Evolutionary conservation across 2,113 vertebrate genomes (phyloP).

Genomic region (Hyla sarda): DNA sequence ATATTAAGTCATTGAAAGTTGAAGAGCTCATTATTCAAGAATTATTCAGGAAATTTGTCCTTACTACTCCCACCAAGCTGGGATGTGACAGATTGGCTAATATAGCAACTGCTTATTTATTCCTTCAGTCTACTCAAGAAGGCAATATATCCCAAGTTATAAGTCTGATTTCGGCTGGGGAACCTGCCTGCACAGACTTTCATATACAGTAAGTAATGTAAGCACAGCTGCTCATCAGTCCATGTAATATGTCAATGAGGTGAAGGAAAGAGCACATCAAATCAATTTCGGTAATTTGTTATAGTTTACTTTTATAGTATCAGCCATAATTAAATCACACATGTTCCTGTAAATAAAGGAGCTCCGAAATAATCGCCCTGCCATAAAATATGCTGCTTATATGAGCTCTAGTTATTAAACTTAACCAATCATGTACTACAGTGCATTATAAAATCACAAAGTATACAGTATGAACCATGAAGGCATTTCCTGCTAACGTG

Average conservation of each 20-base stretch:
- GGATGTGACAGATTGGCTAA: conserved; percentile 45
- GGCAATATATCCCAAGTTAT: conserved; percentile 40
- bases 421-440: background rate
- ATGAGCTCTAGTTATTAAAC: conserved; percentile 6
- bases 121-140: conserved; percentile 24
- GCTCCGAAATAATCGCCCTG: background rate
- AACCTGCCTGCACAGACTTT: conserved; percentile 26
- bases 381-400: conserved; percentile 7
- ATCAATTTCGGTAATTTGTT: conserved; percentile 27
- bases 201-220: conserved; percentile 43
- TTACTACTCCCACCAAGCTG: conserved; percentile 43
- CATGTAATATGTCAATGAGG: conserved; percentile 45
- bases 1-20: conserved; percentile 40
- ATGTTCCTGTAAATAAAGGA: conserved; percentile 21
- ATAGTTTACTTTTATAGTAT: conserved; percentile 25
- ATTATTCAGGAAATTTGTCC: conserved; percentile 33
- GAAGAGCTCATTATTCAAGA: conserved; percentile 44
- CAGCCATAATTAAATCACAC: conserved; percentile 37
- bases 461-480: no score
- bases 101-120: conserved; percentile 25
- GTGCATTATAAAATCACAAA: background rate
- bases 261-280: conserved; percentile 31
- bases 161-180: conserved; percentile 11
- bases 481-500: background rate
- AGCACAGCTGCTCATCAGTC: conserved; percentile 46